Percentiles rank a stretch among this genome's conserved stretches.
Evolutionary conservation across 1,140 invertebrate genomes (phyloP).

Genomic region (Paracyclopina nana): DNA sequence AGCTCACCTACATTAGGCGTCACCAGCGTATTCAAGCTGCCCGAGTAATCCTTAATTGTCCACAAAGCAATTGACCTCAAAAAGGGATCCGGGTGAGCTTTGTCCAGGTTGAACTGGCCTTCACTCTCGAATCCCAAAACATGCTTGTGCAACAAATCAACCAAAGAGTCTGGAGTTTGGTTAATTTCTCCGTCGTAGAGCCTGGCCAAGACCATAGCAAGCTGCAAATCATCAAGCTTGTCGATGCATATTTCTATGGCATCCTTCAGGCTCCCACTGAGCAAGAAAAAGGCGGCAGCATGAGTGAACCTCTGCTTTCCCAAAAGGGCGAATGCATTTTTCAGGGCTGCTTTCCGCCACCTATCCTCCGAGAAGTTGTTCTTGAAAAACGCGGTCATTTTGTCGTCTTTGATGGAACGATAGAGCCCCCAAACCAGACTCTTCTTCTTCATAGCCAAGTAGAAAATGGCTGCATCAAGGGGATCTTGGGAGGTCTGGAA

Average conservation of each 20-base stretch:
- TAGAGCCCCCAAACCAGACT: slow-evolving; percentile 89
- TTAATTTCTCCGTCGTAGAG: slow-evolving; percentile 67
- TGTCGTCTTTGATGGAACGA: slow-evolving; percentile 60
- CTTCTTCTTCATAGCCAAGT: slow-evolving; percentile 96
- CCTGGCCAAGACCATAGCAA: slow-evolving; percentile 80
- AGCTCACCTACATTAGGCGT: slow-evolving; percentile 51
- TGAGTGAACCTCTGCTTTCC: slow-evolving; percentile 87
- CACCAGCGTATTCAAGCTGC: slow-evolving; percentile 68
- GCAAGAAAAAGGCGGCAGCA: slow-evolving; percentile 81
- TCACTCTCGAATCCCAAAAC: slow-evolving; percentile 28
- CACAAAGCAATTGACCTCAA: slow-evolving; percentile 90
- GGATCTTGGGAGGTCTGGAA: slow-evolving; percentile 80
- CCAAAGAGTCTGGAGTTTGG: slow-evolving; percentile 46
- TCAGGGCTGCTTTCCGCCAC: slow-evolving; percentile 88
- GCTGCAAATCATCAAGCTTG: slow-evolving; percentile 82
- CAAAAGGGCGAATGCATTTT: slow-evolving; percentile 88
- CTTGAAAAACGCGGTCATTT: slow-evolving; percentile 84
- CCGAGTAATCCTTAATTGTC: slow-evolving; percentile 79
- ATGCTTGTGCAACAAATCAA: slow-evolving; percentile 43
- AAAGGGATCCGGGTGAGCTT: slow-evolving; percentile 82
- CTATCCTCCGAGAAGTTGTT: slow-evolving; percentile 83
- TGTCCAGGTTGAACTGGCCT: slow-evolving; percentile 38
- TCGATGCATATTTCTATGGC: slow-evolving; percentile 79
- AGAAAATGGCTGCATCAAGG: slow-evolving; percentile 89
- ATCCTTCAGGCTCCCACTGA: slow-evolving; percentile 79